A percentile compares a stretch with the other conserved stretches of the same genome.
Conservation (phyloP, 2,797 vertebrate species). For the Meriones psammophilus region DNA sequence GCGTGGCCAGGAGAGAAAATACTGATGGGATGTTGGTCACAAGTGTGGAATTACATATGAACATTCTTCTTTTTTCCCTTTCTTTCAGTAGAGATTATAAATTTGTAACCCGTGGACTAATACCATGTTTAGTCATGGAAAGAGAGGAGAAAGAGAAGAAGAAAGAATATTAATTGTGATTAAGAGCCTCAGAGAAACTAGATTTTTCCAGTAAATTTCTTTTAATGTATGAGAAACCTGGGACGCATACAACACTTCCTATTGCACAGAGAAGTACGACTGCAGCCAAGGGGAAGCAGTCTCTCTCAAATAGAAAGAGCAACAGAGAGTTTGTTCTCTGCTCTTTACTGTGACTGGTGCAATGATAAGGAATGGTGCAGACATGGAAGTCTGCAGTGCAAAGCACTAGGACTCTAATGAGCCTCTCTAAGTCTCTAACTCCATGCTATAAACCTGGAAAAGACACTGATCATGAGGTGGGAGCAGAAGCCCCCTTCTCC, state of each 20-base stretch:
- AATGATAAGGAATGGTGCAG: neutral
- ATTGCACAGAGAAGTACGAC: neutral
- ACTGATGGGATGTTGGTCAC: neutral
- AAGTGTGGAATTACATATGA: neutral
- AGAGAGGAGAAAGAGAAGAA: neutral
- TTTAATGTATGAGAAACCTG: constrained; percentile 31
- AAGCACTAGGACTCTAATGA: neutral
- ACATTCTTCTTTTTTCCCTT: neutral
- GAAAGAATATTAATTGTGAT: neutral
- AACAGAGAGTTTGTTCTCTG: neutral
- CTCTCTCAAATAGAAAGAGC: neutral
- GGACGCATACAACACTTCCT: neutral
- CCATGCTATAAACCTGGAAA: neutral
- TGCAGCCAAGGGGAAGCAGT: neutral
- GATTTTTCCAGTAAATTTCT: neutral
- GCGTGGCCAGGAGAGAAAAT: neutral
- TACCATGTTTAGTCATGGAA: neutral
- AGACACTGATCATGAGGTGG: neutral
- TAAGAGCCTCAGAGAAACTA: neutral
- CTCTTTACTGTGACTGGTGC: neutral
- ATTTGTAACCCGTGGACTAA: neutral
- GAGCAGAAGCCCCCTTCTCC: neutral
- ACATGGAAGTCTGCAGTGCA: no score
- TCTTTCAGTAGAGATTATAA: neutral
- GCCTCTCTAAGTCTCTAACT: neutral